Evolutionary conservation across 1,140 invertebrate species (phyloP), one percentile per base, ranked within the genome.

Genomic region (Notospermus geniculatus): DNA sequence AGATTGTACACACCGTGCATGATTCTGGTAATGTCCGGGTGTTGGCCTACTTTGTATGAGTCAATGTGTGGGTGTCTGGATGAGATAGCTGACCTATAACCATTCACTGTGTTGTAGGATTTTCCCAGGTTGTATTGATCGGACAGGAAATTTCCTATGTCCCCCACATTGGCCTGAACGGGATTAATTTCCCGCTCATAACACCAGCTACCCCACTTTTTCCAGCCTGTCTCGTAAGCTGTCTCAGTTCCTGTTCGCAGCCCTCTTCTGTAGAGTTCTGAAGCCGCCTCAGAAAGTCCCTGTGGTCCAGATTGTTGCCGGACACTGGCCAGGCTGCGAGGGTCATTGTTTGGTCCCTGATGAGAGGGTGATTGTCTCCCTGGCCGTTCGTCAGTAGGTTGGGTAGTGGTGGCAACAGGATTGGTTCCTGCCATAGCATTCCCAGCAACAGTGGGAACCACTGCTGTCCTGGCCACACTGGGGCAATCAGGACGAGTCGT

Each of bases 171-270:
- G 59, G 52, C 32, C 36, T 50, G 55, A 65, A 65, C 53, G 2
- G 58, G 59, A 66, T 57, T 23, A 65, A 65, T 29, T 54, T 60
- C 39, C 57, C 28, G 41, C 25, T 17, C 27, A 30, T 22, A 25
- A 61, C 59, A 65, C 59, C 63, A 65, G 63, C 63, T 46, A 61
- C 15, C 19, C 59, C 64, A 65, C 25, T 58, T 56, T 61, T 53
- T 61, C 52, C 64, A 61, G 55, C 27, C 25, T 39, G 39, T 57
- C 15, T 65, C 57, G 46, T 65, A 65, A 65, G 63, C 50, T 29
- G 45, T 11, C 30, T 58, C 11, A 28, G 57, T 64, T 11, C 57
- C 58, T 29, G 28, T 7, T 50, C 57, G 13, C 53, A 53, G 50
- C 22, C 29, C n/a, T 28, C 22, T 29, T 29, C 32, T 43, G 2